Evolutionary conservation across 2,113 vertebrate species (phyloP).

Genomic region (Condylura cristata): DNA sequence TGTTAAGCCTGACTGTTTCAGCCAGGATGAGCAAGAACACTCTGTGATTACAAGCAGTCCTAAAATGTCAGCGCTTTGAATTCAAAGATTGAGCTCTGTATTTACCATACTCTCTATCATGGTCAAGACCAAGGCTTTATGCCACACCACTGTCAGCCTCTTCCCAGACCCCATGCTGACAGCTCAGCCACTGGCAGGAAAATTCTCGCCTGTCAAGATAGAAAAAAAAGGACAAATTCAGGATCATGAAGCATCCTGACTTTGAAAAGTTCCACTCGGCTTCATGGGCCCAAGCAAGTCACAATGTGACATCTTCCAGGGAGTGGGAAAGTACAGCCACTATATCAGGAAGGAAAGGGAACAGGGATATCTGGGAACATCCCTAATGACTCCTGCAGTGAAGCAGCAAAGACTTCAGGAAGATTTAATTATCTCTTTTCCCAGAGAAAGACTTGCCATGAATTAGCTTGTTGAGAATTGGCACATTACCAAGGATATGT

Average conservation of each 20-base stretch:
- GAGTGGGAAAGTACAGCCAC: not conserved
- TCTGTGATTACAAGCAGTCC: not conserved
- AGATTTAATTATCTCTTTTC: slow-evolving; percentile 60
- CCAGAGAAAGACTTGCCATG: slow-evolving; percentile 43
- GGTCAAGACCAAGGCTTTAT: not conserved
- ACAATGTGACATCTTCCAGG: not conserved
- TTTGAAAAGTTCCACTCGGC: not conserved
- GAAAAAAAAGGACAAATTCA: not conserved
- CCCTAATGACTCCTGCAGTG: not conserved
- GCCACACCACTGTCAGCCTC: not conserved
- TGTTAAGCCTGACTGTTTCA: not conserved
- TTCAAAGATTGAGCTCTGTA: not conserved
- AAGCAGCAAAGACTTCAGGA: slow-evolving; percentile 54
- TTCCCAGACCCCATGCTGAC: not conserved
- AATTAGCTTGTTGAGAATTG: slow-evolving; percentile 54
- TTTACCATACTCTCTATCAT: not conserved
- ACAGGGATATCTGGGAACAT: slow-evolving; percentile 24
- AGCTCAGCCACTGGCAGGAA: not conserved
- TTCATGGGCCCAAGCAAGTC: not conserved
- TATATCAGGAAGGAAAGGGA: slow-evolving; percentile 48
- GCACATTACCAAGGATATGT: slow-evolving; percentile 22
- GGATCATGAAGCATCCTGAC: not conserved
- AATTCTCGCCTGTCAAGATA: not conserved
- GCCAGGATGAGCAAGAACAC: not conserved
- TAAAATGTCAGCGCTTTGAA: not conserved